phyloP scores from a whole-genome alignment of 2,113 vertebrate genomes.

The Notarius lentiginosus region DNA sequence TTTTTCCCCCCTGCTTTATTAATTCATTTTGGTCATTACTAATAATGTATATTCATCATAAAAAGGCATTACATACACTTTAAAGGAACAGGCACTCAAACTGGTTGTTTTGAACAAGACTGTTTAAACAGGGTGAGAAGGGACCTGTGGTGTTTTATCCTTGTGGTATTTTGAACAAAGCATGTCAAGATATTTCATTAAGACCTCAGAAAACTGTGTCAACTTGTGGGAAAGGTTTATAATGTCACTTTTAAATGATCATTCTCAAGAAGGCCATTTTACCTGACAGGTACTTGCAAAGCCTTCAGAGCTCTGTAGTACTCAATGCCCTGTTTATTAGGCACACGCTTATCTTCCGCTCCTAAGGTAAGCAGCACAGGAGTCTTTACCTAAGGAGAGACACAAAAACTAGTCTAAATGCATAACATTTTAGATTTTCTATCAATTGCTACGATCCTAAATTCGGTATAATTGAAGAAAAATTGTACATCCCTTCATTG shows the following conservation, averaged over 20 bases:
- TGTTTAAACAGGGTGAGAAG: no score
- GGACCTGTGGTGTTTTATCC: no score
- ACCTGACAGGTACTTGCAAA: slow-evolving; percentile 81
- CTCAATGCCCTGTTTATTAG: slow-evolving; percentile 88
- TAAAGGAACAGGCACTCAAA: no score
- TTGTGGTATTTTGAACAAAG: no score
- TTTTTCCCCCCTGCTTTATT: no score
- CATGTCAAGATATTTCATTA: no score
- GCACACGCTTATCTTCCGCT: slow-evolving; percentile 88
- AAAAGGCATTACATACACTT: no score
- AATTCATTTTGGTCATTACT: no score
- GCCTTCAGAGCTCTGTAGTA: slow-evolving; percentile 89
- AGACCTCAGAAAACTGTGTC: no score
- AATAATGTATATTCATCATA: no score
- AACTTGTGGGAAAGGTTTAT: no score
- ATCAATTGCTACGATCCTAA: not conserved
- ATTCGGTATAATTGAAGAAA: not conserved
- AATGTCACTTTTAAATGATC: not conserved
- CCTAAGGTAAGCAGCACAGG: slow-evolving; percentile 87
- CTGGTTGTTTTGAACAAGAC: no score
- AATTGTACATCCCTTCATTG: not conserved
- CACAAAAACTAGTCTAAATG: not conserved
- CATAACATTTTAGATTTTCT: not conserved
- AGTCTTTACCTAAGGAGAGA: slow-evolving; percentile 77
- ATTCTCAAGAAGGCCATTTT: slow-evolving; percentile 56